Percentiles rank a stretch among this genome's conserved stretches.
These are phyloP conservation scores for Entelurus aequoreus DNA, from an alignment of 2,113 vertebrate species.

Conservation along the genomic window DNA sequence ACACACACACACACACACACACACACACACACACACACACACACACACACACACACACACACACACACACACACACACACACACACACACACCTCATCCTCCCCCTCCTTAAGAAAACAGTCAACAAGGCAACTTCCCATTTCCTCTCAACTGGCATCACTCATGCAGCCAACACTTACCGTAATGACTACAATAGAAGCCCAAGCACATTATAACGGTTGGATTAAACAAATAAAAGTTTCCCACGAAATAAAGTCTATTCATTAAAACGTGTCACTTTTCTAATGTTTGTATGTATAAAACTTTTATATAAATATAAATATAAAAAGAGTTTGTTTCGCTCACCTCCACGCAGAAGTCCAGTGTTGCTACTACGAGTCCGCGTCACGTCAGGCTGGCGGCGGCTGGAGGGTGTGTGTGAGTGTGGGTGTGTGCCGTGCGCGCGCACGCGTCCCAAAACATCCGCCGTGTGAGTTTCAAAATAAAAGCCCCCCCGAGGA, in stretches of 20 bases:
- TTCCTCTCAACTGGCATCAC: neutral
- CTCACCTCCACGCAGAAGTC: neutral
- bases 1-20: too few species aligned
- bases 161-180: too few species aligned
- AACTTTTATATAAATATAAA: too few species aligned
- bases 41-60: too few species aligned
- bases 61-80: too few species aligned
- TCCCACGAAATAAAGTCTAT: too few species aligned
- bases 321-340: neutral
- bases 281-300: too few species aligned
- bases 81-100: neutral
- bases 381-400: neutral
- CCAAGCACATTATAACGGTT: too few species aligned
- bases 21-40: too few species aligned
- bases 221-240: too few species aligned
- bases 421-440: neutral
- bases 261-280: too few species aligned
- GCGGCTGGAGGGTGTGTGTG: neutral
- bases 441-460: neutral
- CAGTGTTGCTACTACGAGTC: neutral
- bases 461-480: neutral
- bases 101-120: conserved; percentile 37
- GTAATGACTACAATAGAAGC: too few species aligned
- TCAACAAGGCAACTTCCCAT: conserved; percentile 63
- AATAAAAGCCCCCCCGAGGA: neutral